Base-by-base conservation (phyloP, 2,888 invertebrate genomes). In the Synergus gifuensis region DNA sequence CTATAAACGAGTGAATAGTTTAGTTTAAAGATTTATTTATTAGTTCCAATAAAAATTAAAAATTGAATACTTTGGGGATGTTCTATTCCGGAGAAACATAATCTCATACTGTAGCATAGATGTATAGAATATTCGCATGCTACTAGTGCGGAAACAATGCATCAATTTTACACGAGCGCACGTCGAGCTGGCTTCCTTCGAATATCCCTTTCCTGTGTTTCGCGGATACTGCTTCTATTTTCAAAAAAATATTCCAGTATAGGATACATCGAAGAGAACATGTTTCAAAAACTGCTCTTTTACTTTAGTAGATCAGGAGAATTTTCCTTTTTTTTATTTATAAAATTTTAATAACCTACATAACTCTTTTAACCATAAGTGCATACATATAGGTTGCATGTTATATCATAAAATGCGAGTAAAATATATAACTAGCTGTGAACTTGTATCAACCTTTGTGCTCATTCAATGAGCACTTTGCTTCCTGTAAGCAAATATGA, bases 161-260 rank as follows among this genome's bases (percentile, higher is more conserved):
- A 82, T 80, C 82, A 82, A 80, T 80, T 79, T 82, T 82, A 73
- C 78, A 76, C 73, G 77, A 36, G 64, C 62, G 22, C 67, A 63
- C 49, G 66, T 79, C 76, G 79, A 77, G 46, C 36, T n/a, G 22
- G 77, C 76, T 60, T 78, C 60, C 44, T 76, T 58, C 63, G 62
- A 22, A 67, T 64, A 73, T 76, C 76, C 69, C 63, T 73, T 73
- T 77, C 60, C 77, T 49, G 49, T 28, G 67, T 76, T 58, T 79
- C 16, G 73, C 73, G 49, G 66, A 66, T 66, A 66, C 42, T 42
- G n/a, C 66, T 66, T 42, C 44, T 66, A 66, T 66, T 66, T 44
- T 9, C n/a, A n/a, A 18, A 66, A 66, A 66, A 66, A 42, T 42
- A 44, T 42, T 11, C 3, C 5, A n/a, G 2, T 42, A 9, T 11